These are phyloP conservation scores for Ondatra zibethicus DNA, from an alignment of 2,113 vertebrate genomes.

Conservation along the genomic window DNA sequence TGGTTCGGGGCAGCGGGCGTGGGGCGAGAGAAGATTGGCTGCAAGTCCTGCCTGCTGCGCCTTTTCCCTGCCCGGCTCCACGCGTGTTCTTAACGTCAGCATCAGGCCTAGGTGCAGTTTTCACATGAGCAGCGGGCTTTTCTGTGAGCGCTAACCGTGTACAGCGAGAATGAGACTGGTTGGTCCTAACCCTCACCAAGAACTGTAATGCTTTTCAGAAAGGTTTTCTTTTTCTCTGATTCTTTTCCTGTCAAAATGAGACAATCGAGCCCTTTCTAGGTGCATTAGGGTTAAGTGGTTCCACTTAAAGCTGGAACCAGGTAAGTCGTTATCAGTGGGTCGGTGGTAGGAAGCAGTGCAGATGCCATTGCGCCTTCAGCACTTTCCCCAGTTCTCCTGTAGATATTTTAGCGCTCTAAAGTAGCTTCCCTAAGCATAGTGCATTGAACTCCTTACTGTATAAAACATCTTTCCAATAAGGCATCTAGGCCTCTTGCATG, in stretches of 20 bases:
- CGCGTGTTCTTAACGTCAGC: not conserved
- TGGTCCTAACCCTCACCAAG: not conserved
- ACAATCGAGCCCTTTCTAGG: not conserved
- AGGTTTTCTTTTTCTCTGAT: not conserved
- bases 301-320: not conserved
- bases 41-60: not conserved
- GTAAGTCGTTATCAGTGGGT: not conserved
- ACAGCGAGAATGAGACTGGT: too few relatives aligned
- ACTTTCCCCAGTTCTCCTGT: not conserved
- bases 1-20: not conserved
- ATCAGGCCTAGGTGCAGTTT: not conserved
- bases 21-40: not conserved
- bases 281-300: not conserved
- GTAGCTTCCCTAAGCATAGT: not conserved
- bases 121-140: not conserved
- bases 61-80: not conserved
- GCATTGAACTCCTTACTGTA: not conserved
- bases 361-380: not conserved
- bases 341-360: not conserved
- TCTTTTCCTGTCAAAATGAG: not conserved
- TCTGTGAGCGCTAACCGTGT: not conserved
- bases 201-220: too few relatives aligned
- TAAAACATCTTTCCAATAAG: not conserved
- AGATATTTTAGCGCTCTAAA: not conserved
- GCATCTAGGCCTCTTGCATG: not conserved